phyloP scores from a whole-genome alignment of 2,113 vertebrate species.

The Hypomesus transpacificus region DNA sequence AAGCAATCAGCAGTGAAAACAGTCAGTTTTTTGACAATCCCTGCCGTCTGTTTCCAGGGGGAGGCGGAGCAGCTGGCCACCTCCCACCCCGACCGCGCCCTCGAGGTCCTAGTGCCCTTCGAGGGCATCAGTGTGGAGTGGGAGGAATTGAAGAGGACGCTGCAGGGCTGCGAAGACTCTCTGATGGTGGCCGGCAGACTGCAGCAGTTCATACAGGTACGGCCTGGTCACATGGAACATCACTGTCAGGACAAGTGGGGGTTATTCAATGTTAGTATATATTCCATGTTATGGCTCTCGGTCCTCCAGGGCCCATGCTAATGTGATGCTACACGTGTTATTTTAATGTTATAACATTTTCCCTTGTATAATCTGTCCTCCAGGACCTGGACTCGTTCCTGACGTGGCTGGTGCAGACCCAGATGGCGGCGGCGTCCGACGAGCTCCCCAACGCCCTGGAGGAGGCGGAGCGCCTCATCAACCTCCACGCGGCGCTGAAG shows the following conservation, averaged over 20 bases:
- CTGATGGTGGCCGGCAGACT: constrained; percentile 80
- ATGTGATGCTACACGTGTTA: not conserved
- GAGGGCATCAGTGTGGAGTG: constrained; percentile 86
- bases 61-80: constrained; percentile 82
- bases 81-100: constrained; percentile 69
- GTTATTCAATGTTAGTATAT: too few relatives aligned
- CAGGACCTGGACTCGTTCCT: constrained; percentile 90
- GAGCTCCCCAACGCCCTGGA: constrained; percentile 78
- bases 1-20: too few relatives aligned
- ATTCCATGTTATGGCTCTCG: not conserved
- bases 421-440: constrained; percentile 74
- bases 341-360: not conserved
- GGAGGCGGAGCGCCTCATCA: constrained; percentile 82
- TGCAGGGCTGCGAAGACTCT: constrained; percentile 88
- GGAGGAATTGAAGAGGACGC: constrained; percentile 80
- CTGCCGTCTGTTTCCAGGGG: constrained; percentile 33
- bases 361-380: not conserved
- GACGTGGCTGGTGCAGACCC: constrained; percentile 88
- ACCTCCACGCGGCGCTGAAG: constrained; percentile 84
- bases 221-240: too few relatives aligned
- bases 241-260: too few relatives aligned
- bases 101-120: constrained; percentile 83
- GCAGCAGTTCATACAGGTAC: constrained; percentile 69
- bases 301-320: not conserved
- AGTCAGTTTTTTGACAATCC: too few relatives aligned